Base-by-base conservation (phyloP, 2,888 invertebrate genomes). In the Rotaria macrura region DNA sequence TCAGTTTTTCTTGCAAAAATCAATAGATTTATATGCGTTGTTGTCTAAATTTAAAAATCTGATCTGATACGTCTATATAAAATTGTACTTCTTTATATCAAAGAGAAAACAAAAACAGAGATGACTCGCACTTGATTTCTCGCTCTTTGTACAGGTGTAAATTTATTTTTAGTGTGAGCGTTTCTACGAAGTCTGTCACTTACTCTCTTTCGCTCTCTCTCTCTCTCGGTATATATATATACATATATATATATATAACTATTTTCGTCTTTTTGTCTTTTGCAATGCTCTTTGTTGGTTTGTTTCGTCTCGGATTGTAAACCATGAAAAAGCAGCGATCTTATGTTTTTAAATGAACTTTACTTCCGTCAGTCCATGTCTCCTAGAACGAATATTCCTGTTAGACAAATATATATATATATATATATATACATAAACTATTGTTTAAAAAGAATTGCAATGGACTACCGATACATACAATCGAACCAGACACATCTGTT, bases 21-120 rank as follows among this genome's bases (percentile, higher is more conserved):
- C 14, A 65, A 65, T 65, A 65, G 34, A 65, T 65, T 65, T 17
- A 65, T 34, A 14, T 65, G 65, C 34, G 65, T 34, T 65, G 65
- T 65, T 65, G 34, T 34, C 29, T 65, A 34, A 34, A 10, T 65
- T 65, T 34, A 65, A 65, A 49, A 65, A 17, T 65, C 34, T 65
- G 65, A 65, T 65, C 65, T 65, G 65, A 65, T 65, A 65, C 65
- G 65, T 65, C 65, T 65, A 65, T 65, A 65, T 65, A 34, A 65
- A 14, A 17, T 65, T 65, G 5, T 65, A 34, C 65, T 65, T 65
- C 65, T 65, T 34, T 34, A 34, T 52, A 23, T 20, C 5, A 5
- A 52, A 52, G 23, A 52, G 3, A 65, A 65, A 6, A 65, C 10
- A 57, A n/a, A 17, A 34, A 54, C 34, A 65, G 5, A 34, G 65